phyloP scores from a whole-genome alignment of 92 coral and sea anemone genomes.

The Epizoanthus rinbou region DNA sequence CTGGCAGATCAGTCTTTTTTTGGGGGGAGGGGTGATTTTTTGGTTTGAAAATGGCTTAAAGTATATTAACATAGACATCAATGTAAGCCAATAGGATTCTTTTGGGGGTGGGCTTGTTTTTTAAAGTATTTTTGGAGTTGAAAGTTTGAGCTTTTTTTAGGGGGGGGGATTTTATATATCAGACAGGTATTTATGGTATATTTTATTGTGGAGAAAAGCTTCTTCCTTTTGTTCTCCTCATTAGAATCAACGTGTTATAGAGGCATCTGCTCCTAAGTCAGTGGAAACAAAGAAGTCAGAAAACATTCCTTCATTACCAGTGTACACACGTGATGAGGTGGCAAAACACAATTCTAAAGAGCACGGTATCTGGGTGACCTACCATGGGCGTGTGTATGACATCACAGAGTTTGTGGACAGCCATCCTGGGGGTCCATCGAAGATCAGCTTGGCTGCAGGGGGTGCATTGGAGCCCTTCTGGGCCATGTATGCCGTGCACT shows the following conservation, averaged over 20 bases:
- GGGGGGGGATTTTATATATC: no score
- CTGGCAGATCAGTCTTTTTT: no score
- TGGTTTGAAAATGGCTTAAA: no score
- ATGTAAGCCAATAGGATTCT: no score
- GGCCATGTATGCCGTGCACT: constrained; percentile 66
- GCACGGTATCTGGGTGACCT: constrained; percentile 70
- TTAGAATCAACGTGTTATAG: constrained; percentile 25
- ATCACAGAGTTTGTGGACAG: constrained; percentile 63
- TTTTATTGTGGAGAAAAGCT: no score
- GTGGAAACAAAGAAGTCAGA: background rate
- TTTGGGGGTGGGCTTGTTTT: no score
- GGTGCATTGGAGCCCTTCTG: constrained; percentile 69
- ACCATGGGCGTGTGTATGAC: constrained; percentile 65
- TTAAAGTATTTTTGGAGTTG: no score
- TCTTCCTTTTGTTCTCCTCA: no score
- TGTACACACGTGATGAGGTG: constrained; percentile 52
- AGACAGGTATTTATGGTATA: no score
- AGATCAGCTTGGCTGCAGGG: constrained; percentile 73
- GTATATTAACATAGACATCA: no score
- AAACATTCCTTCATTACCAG: background rate
- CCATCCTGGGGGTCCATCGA: constrained; percentile 71
- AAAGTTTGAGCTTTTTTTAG: no score
- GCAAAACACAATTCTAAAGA: constrained; percentile 55
- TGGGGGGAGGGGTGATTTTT: no score
- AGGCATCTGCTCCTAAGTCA: background rate